Conservation (phyloP, 2,797 vertebrate genomes). For the Hoplostethus mediterraneus region DNA sequence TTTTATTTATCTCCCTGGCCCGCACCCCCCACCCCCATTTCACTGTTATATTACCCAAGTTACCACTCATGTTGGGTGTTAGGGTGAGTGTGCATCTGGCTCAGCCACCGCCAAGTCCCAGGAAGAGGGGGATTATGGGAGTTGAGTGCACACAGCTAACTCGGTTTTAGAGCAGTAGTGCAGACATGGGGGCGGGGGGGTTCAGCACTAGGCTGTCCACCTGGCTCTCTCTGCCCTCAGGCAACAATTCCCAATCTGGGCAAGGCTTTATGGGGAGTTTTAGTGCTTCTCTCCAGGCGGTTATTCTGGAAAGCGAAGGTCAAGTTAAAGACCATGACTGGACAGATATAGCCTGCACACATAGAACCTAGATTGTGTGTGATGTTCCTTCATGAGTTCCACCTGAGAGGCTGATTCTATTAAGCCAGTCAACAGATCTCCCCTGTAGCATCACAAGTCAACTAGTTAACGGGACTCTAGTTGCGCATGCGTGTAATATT, state of each 20-base stretch:
- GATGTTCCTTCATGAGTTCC: not conserved
- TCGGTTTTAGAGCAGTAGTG: conserved; percentile 55
- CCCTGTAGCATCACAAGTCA: not conserved
- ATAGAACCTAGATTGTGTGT: conserved; percentile 4
- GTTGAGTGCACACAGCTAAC: conserved; percentile 56
- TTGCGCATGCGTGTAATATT: not conserved
- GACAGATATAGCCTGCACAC: conserved; percentile 37
- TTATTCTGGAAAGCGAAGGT: conserved; percentile 61
- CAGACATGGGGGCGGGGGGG: conserved; percentile 42
- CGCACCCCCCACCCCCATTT: conserved; percentile 39
- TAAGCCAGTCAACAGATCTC: conserved; percentile 10
- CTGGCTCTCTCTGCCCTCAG: conserved; percentile 65
- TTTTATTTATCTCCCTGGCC: conserved; percentile 58
- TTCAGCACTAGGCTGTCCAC: conserved; percentile 64
- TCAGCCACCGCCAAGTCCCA: conserved; percentile 52
- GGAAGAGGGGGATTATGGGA: conserved; percentile 67
- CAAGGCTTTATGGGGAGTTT: conserved; percentile 58
- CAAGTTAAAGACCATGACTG: conserved; percentile 64
- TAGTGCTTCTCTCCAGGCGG: conserved; percentile 45
- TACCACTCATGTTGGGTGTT: no score
- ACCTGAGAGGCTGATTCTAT: conserved; percentile 1
- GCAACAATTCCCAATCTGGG: conserved; percentile 51
- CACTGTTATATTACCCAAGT: conserved; percentile 52
- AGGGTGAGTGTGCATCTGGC: conserved; percentile 68
- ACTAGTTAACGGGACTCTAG: not conserved